Conservation (phyloP, 2,113 vertebrate species). For the Gallinago jamesoni region DNA sequence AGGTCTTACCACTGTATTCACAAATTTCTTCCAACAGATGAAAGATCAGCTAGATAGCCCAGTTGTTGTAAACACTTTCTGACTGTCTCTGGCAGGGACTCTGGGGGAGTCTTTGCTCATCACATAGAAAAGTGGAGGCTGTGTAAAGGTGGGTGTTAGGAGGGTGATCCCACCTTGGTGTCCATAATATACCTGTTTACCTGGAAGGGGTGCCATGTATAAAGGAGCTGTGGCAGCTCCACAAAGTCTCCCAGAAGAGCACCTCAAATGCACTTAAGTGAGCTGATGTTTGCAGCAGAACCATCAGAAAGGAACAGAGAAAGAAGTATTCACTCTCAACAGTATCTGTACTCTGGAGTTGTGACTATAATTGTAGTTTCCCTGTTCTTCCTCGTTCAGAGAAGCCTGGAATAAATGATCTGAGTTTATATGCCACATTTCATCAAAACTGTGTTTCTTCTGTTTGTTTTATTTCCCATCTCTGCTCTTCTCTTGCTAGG, state of each 20-base stretch:
- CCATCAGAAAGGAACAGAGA: background rate
- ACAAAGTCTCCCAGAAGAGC: background rate
- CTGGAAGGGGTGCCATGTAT: background rate
- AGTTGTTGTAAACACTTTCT: background rate
- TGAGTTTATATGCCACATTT: background rate
- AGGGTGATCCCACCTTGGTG: background rate
- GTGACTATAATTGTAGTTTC: background rate
- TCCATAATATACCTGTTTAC: background rate
- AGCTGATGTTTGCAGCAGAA: background rate
- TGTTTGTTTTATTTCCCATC: too few species aligned
- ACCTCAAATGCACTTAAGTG: background rate
- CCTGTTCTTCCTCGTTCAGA: background rate
- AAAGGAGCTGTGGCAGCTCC: background rate
- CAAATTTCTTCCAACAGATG: background rate
- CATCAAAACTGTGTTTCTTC: background rate
- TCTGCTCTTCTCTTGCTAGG: background rate
- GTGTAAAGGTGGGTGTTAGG: background rate
- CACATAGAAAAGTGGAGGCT: background rate
- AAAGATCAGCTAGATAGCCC: background rate
- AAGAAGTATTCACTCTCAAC: background rate
- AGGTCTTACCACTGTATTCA: background rate
- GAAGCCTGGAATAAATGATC: background rate
- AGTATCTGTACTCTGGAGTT: background rate
- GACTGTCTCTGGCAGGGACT: background rate
- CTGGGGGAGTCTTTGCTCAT: background rate